A percentile compares a stretch with the other conserved stretches of the same genome.
phyloP scores from a whole-genome alignment of 1,140 invertebrate species.

The Megathymus violae region DNA sequence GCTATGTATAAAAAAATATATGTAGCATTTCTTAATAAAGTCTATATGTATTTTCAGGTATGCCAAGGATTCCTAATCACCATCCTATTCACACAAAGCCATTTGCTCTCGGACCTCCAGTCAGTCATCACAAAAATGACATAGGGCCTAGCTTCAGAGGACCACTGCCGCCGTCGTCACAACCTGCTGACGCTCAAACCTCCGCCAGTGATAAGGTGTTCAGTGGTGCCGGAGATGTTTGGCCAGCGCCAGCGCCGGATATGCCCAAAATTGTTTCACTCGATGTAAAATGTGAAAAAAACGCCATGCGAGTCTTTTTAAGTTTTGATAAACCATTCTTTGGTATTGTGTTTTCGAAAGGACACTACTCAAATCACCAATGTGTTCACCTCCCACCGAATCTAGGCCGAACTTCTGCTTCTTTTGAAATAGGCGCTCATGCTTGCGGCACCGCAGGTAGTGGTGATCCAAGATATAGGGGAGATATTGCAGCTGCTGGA shows the following conservation, averaged over 20 bases:
- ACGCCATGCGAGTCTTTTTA: slow-evolving; percentile 95
- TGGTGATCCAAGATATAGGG: slow-evolving; percentile 93
- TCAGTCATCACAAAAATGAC: slow-evolving; percentile 79
- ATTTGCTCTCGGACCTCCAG: slow-evolving; percentile 77
- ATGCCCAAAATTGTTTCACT: slow-evolving; percentile 96
- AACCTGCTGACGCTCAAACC: slow-evolving; percentile 79
- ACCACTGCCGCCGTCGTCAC: slow-evolving; percentile 84
- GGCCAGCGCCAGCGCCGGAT: slow-evolving; percentile 91
- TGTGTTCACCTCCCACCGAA: slow-evolving; percentile 96
- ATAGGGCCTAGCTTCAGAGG: slow-evolving; percentile 85
- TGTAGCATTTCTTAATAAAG: slow-evolving; percentile 1
- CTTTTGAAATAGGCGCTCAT: slow-evolving; percentile 95
- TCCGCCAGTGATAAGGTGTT: slow-evolving; percentile 81
- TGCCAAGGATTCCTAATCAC: slow-evolving; percentile 79
- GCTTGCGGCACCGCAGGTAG: slow-evolving; percentile 96
- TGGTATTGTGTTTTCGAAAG: slow-evolving; percentile 96
- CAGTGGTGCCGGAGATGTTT: slow-evolving; percentile 88
- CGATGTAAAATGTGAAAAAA: slow-evolving; percentile 97
- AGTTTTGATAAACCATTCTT: slow-evolving; percentile 97
- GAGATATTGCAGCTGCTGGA: slow-evolving; percentile 93
- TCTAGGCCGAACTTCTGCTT: slow-evolving; percentile 92
- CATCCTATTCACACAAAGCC: slow-evolving; percentile 80
- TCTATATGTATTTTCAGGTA: slow-evolving; percentile 58
- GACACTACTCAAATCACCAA: slow-evolving; percentile 95
- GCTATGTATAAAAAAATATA: too few species aligned